Evolutionary conservation across 2,797 vertebrate genomes (phyloP), one percentile per base, ranked within the genome.

Genomic region (Clangula hyemalis): DNA sequence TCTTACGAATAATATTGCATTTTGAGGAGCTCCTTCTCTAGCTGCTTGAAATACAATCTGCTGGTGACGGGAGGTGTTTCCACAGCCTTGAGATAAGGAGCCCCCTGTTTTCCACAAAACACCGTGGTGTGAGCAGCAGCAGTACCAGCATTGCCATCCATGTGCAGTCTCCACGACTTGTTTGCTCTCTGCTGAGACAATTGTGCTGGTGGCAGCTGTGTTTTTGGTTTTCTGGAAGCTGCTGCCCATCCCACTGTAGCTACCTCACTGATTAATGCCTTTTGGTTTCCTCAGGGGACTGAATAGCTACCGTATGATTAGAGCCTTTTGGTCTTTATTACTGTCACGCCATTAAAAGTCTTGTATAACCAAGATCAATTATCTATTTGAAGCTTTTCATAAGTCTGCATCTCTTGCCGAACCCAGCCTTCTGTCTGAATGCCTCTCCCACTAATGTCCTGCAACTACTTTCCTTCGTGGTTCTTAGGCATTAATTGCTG

Each of bases 261-360:
- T 74, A 45, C 70, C 80, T 80, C 24, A 34, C 70, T 71, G 71
- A 68, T 70, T 5, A 71, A 64, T 53, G 61, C 70, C 2, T 70
- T 72, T 95, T 79, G 45, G 94, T 96, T 95, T 62, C 13, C 90
- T 64, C 41, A 18, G 49, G 75, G 87, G 87, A 77, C 53, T 51
- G 34, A 95, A 61, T 36, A 96, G 38, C 39, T 79, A 32, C 69
- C 17, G 13, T 65, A 32, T 0, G 0, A 71, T 73, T 54, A 75
- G 51, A 92, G 71, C 39, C 60, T 93, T 93, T 85, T 90, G 53
- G 74, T 85, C 60, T 43, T 10, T 78, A 21, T 78, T 91, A 73
- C 27, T 70, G 54, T 83, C 49, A 83, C 39, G 80, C 69, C 54
- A 18, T 85, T 87, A 94, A 54, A 94, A 93, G 69, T 87, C 77